A percentile compares a stretch with the other conserved stretches of the same genome.
phyloP scores from a whole-genome alignment of 2,113 vertebrate genomes.

The Podilymbus podiceps region DNA sequence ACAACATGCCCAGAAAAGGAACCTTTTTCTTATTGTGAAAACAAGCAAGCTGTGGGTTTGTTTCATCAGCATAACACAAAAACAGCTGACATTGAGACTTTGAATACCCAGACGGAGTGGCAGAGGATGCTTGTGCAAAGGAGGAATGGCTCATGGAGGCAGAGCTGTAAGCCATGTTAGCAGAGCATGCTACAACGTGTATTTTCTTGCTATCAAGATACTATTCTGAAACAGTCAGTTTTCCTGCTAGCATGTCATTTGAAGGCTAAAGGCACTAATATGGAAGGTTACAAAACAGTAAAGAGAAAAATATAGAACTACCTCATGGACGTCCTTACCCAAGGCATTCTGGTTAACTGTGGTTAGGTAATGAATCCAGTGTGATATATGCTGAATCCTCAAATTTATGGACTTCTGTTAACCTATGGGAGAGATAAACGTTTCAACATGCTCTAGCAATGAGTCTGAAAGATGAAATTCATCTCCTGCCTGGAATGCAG shows the following conservation, averaged over 20 bases:
- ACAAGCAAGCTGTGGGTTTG: slow-evolving; percentile 15
- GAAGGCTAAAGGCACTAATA: background rate
- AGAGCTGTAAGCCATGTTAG: background rate
- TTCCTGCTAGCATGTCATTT: background rate
- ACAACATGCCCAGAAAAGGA: slow-evolving; percentile 7
- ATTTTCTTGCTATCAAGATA: background rate
- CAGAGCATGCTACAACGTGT: background rate
- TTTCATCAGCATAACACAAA: slow-evolving; percentile 55
- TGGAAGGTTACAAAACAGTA: background rate
- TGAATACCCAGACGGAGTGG: background rate
- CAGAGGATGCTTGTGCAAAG: background rate
- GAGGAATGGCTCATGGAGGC: background rate
- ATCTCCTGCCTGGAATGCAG: background rate
- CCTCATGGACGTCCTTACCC: fast-evolving
- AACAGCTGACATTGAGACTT: slow-evolving; percentile 41
- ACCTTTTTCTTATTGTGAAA: slow-evolving; percentile 14
- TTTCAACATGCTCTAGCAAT: background rate
- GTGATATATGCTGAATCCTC: background rate
- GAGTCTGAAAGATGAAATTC: background rate
- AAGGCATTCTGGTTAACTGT: background rate
- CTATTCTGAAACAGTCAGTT: background rate
- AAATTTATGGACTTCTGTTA: background rate
- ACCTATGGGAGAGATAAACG: background rate
- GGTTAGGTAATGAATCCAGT: background rate
- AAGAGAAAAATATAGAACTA: background rate